Evolutionary conservation across 2,888 invertebrate species (phyloP), one percentile per base, ranked within the genome.

Genomic region (Platycheirus rosarum): DNA sequence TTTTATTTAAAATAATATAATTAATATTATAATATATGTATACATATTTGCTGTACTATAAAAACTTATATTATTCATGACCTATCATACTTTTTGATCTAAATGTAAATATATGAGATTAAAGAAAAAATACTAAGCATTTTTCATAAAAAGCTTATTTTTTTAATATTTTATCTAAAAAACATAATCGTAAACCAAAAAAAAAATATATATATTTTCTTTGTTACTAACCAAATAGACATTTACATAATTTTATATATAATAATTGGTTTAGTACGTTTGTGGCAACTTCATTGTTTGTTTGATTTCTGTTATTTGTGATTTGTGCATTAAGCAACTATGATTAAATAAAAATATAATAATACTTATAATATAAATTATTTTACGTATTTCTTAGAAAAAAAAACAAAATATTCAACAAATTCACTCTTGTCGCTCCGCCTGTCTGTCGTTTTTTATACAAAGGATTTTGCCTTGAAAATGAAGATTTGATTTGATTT

Each of bases 361-460:
- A 65, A 53, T 68, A 49, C 76, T 79, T 68, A 35, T 74, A 55
- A 35, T 74, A 55, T 73, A 44, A 65, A 65, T 65, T 49, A 65
- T 42, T 68, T 37, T 76, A 65, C 32, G 32, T 55, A n/a, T n/a
- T 62, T 40, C 20, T 32, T 40, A 37, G 42, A 5, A 46, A n/a
- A 14, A 14, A 46, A 46, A 46, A 46, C 26, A 26, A 40, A 16
- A 8, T 16, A 42, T 60, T 29, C 16, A 60, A 60, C 11, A 60
- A 29, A 51, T 63, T 73, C 18, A 82, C n/a, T 68, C 62, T 42
- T 86, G 86, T 29, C 73, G 85, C 53, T 88, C 87, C 55, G 85
- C 86, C 51, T 87, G 85, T 71, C 88, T 86, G 68, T 89, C 88
- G 51, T 87, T 86, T 55, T 86, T 86, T 57, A 87, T 87, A 51